A percentile compares a stretch with the other conserved stretches of the same genome.
These are phyloP conservation scores for Hyperoodon ampullatus DNA, from an alignment of 2,113 vertebrate genomes.

Conservation along the genomic window DNA sequence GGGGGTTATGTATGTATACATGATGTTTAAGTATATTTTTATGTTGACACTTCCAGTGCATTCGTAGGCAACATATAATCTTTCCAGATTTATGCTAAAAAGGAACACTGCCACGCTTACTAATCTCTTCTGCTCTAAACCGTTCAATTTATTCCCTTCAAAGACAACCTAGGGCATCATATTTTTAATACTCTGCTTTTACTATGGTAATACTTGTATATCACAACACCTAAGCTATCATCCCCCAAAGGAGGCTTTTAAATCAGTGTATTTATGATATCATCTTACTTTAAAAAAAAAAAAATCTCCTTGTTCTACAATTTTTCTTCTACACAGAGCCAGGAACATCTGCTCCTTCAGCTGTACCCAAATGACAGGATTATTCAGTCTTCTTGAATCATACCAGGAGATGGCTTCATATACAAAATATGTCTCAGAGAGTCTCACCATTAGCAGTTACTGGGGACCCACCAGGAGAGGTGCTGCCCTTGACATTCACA, in stretches of 20 bases:
- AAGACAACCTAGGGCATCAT: not conserved
- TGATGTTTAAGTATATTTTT: not conserved
- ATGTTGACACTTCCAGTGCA: not conserved
- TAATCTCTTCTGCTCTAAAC: not conserved
- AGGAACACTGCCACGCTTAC: not conserved
- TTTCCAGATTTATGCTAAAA: not conserved
- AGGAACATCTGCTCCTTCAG: not conserved
- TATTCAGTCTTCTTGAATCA: not conserved
- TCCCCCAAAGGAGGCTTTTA: not conserved
- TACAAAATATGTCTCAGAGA: not conserved
- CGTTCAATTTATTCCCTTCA: not conserved
- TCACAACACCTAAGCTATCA: not conserved
- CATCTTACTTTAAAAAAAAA: not conserved
- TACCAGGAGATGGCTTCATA: not conserved
- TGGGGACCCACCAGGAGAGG: fast-evolving
- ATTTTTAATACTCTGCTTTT: constrained; percentile 9
- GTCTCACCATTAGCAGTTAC: not conserved
- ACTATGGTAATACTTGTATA: not conserved
- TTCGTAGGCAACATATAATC: not conserved
- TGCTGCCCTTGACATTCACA: fast-evolving
- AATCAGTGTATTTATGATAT: not conserved
- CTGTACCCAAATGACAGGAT: not conserved
- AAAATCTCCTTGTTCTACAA: not conserved
- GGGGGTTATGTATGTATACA: not conserved
- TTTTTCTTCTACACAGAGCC: not conserved